Base-by-base conservation (phyloP, 2,113 vertebrate species). In the Oxyruncus cristatus region DNA sequence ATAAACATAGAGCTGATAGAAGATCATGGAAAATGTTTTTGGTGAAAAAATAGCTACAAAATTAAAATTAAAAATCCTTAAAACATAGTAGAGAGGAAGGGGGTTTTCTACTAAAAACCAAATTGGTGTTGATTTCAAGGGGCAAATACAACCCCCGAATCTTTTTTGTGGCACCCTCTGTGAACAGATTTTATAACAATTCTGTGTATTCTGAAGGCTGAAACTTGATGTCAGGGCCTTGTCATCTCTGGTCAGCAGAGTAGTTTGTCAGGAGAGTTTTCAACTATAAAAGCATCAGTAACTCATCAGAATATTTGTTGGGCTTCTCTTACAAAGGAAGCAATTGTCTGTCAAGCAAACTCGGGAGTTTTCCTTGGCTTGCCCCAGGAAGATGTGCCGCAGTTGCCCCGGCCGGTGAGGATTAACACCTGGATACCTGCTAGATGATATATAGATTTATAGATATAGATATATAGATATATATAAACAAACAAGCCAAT, bases 201-300 rank as follows among this genome's bases (percentile, higher is more conserved):
- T 90, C 94, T 95, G 6, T 96, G 23, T 94, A 79, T 94, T 97
- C 72, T 84, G 70, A 95, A 96, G 86, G 89, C 85, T 85, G 82
- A 92, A 91, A 67, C 83, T 87, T 53, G n/a, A 74, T 81, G 93
- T 97, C 95, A 97, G 70, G 89, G 75, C 84, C 93, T 92, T 97
- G 95, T 97, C 97, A 97, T 96, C 89, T 97, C 65, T 92, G 95
- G 95, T 97, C 97, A 98, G 88, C 39, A 67, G 78, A 97, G 72
- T 95, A 94, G 92, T 97, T 98, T 97, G 89, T 97, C 95, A 97
- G 89, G 86, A 98, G 93, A 95, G 63, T 94, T 97, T 97, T 96
- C 86, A 94, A 76, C 88, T 96, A 92, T 66, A 97, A 96, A 96
- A 97, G 56, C 92, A 94, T 97, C 94, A 90, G 95, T 95, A 97